A percentile compares a stretch with the other conserved stretches of the same genome.
phyloP scores from a whole-genome alignment of 2,113 vertebrate genomes.

The Leuciscus idus region DNA sequence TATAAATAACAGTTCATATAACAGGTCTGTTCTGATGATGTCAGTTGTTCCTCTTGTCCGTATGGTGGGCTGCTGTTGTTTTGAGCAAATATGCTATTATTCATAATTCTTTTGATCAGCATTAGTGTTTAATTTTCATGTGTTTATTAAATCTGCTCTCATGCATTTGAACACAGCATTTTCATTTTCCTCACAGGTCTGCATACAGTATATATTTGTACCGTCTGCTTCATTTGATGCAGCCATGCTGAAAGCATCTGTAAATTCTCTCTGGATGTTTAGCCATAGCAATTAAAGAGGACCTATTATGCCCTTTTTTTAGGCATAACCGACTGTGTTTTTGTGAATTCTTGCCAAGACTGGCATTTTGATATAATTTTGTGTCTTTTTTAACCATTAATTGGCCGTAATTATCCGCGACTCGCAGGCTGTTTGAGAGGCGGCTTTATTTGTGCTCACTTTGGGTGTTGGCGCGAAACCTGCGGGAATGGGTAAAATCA shows the following conservation, averaged over 20 bases:
- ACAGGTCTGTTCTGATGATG: background rate
- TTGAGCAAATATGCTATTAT: background rate
- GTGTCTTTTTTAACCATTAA: too few relatives aligned
- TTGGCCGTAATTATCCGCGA: too few relatives aligned
- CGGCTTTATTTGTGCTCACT: too few relatives aligned
- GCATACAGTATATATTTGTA: background rate
- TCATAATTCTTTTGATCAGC: background rate
- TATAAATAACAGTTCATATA: background rate
- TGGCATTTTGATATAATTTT: too few relatives aligned
- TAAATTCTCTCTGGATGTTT: background rate
- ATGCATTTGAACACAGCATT: background rate
- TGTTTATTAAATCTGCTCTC: too few relatives aligned
- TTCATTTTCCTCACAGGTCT: background rate
- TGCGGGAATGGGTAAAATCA: too few relatives aligned
- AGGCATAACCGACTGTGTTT: too few relatives aligned
- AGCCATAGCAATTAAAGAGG: background rate
- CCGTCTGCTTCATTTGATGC: too few relatives aligned
- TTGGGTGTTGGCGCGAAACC: too few relatives aligned
- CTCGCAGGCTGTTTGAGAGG: too few relatives aligned
- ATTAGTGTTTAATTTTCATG: background rate
- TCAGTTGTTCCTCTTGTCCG: background rate
- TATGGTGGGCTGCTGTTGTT: slow-evolving; percentile 19
- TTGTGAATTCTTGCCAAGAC: too few relatives aligned
- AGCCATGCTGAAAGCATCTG: background rate
- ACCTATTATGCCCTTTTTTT: too few relatives aligned